Percentiles rank a stretch among this genome's conserved stretches.
Conservation (phyloP, 35 echinoderm and acorn worm species). For the Apostichopus parvimensis region DNA sequence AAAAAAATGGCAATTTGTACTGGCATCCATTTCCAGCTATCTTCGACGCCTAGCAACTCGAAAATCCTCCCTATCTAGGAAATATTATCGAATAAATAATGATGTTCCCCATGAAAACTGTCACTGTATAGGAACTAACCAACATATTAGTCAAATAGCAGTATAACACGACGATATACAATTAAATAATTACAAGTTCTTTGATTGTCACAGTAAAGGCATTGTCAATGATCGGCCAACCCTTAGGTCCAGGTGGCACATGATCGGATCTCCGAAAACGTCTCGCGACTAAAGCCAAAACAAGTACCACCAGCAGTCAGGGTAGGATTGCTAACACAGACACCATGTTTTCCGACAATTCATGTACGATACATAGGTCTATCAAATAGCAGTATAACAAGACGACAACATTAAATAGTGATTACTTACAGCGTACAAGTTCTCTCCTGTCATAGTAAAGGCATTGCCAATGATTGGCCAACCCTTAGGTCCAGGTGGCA, state of each 20-base stretch:
- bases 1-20: too few relatives aligned
- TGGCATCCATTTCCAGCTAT: too few relatives aligned
- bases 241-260: conserved; percentile 2
- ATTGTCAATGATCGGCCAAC: neutral
- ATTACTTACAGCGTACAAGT: conserved; percentile 22
- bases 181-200: neutral
- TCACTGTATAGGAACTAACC: too few relatives aligned
- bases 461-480: conserved; percentile 25
- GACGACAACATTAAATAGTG: neutral
- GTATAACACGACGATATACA: too few relatives aligned
- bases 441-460: neutral
- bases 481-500: conserved; percentile 24
- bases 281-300: neutral
- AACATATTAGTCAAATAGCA: too few relatives aligned
- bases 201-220: neutral
- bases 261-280: neutral
- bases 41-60: too few relatives aligned
- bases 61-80: too few relatives aligned
- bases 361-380: too few relatives aligned
- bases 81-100: too few relatives aligned
- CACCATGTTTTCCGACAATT: neutral
- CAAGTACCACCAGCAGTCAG: neutral
- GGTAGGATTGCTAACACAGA: neutral
- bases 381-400: too few relatives aligned
- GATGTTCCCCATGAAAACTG: too few relatives aligned